phyloP scores from a whole-genome alignment of 2,888 invertebrate species.

The Drosophila diplacantha region DNA sequence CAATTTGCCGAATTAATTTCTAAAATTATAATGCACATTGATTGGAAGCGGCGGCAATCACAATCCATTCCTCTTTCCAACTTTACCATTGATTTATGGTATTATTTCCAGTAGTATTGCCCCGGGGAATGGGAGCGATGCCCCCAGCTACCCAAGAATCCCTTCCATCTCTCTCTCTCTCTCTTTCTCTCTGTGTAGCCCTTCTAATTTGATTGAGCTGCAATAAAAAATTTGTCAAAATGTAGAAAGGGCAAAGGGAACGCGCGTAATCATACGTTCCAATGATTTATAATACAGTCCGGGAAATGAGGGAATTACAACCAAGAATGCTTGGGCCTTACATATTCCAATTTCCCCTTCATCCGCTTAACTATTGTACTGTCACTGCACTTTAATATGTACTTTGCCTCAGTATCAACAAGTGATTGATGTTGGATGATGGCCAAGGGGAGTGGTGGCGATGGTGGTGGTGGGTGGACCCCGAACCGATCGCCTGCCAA shows the following conservation, averaged over 20 bases:
- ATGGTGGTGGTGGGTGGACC: constrained; percentile 1
- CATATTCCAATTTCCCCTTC: constrained; percentile 2
- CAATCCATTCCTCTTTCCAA: neutral
- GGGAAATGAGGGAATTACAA: constrained; percentile 31
- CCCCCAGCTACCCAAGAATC: neutral
- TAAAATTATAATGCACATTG: constrained; percentile 36
- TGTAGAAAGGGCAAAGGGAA: neutral
- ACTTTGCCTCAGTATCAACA: constrained; percentile 47
- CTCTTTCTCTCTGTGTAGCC: neutral
- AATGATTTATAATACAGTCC: constrained; percentile 56
- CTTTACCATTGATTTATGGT: constrained; percentile 15
- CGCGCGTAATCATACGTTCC: constrained; percentile 46
- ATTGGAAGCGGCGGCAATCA: constrained; percentile 15
- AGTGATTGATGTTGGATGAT: constrained; percentile 60
- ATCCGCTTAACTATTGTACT: constrained; percentile 1
- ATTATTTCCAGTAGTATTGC: neutral
- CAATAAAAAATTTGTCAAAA: constrained; percentile 64
- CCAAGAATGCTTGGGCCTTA: constrained; percentile 35
- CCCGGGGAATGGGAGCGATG: neutral
- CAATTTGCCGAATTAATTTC: constrained; percentile 33
- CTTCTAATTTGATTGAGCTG: constrained; percentile 63
- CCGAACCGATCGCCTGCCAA: constrained; percentile 6
- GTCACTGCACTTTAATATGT: constrained; percentile 23
- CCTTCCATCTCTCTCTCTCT: neutral
- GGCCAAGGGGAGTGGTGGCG: neutral